phyloP scores from a whole-genome alignment of 2,888 invertebrate genomes.

The Melanophora roralis region DNA sequence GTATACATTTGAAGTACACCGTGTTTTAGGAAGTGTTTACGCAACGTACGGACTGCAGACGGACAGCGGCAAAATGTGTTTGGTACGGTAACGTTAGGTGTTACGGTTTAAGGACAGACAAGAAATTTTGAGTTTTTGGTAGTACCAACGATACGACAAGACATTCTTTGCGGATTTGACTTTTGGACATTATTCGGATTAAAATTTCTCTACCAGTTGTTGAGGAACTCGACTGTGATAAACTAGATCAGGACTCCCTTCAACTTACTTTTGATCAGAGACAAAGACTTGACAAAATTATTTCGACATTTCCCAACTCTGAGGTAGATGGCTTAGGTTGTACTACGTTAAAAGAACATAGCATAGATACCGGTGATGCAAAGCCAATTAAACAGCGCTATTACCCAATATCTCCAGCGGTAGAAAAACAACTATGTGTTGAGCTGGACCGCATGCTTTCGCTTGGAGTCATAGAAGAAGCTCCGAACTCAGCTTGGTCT shows the following conservation, averaged over 20 bases:
- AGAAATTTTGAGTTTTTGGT: neutral
- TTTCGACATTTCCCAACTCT: too few species aligned
- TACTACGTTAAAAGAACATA: neutral
- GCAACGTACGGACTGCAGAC: too few species aligned
- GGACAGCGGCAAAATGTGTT: constrained; percentile 5
- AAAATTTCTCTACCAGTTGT: neutral
- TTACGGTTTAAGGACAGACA: neutral
- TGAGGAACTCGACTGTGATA: neutral
- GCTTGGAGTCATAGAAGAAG: too few species aligned
- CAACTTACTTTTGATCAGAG: neutral
- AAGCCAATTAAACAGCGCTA: neutral
- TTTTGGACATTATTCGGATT: neutral
- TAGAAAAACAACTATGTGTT: neutral
- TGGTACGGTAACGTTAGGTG: neutral
- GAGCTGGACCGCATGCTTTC: neutral
- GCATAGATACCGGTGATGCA: neutral
- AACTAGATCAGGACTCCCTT: neutral
- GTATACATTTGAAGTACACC: neutral
- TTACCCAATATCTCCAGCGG: too few species aligned
- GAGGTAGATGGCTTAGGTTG: too few species aligned
- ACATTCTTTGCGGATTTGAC: too few species aligned
- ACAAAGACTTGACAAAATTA: neutral
- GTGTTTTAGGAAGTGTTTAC: neutral
- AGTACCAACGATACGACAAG: too few species aligned
- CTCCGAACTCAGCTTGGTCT: too few species aligned